Evolutionary conservation across 2,797 vertebrate species (phyloP), one percentile per base, ranked within the genome.

Genomic region (Diplodus puntazzo): DNA sequence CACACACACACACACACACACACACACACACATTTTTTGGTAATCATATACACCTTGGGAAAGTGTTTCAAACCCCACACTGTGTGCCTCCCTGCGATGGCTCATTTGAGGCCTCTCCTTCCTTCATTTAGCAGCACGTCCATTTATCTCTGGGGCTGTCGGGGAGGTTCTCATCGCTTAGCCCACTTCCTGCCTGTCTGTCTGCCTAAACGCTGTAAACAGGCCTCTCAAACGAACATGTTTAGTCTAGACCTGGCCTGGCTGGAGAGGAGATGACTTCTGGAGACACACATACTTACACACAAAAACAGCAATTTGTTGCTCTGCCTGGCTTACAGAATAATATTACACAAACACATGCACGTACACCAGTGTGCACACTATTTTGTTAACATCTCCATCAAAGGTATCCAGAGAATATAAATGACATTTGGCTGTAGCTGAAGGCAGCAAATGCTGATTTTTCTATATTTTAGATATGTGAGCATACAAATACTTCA

Each of bases 41-140:
- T 45, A 74, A 69, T 84, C 50, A 39, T 42, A 45, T 48, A 63
- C 83, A 89, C 78, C 68, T 84, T 81, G 64, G 73, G 74, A 81
- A 87, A 89, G 81, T 81, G 75, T 86, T 88, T 88, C 39, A 65
- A 86, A 88, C 68, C 81, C 82, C 75, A 86, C 82, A 77, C 79
- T 58, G 61, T 68, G 77, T 58, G 73, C 79, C 90, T 93, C 91
- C 78, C 79, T 52, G 85, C 8, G 11, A 90, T 73, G 94, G 87
- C 87, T 94, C 93, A 93, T 95, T 94, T 94, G 88, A 92, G 83
- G 82, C 80, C 83, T 86, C 83, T 89, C 82, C 80, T 89, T 92
- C 88, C 91, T 89, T 92, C 92, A 93, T 95, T 95, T 93, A 95
- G 86, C 87, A 87, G 78, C 53, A 12, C 30, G 45, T 82, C 87